A percentile compares a stretch with the other conserved stretches of the same genome.
Conservation (phyloP, 2,113 vertebrate species). For the Stomatorhinus ivindoensis region DNA sequence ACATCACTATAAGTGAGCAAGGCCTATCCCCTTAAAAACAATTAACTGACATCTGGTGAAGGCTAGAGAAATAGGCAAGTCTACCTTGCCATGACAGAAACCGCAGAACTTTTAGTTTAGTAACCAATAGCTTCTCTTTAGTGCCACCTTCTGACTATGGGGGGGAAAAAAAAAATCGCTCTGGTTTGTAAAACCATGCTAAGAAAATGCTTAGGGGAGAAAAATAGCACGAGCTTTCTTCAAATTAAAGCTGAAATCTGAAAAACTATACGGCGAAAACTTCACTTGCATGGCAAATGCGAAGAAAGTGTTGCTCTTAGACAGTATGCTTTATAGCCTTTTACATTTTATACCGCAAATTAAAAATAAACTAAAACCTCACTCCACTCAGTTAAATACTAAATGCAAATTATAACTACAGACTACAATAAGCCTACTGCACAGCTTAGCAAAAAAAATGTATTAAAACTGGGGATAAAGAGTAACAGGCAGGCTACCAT, state of each 20-base stretch:
- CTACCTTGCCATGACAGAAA: neutral
- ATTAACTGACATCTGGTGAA: constrained; percentile 6
- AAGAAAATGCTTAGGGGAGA: neutral
- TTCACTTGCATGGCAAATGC: constrained; percentile 14
- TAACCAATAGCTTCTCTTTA: constrained; percentile 16
- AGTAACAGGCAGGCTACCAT: neutral
- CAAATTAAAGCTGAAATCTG: neutral
- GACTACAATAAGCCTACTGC: neutral
- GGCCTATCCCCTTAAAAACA: neutral
- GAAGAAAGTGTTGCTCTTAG: neutral
- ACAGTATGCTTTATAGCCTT: neutral
- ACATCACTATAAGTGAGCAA: neutral
- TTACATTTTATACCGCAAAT: constrained; percentile 8
- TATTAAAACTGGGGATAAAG: neutral
- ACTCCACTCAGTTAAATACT: constrained; percentile 7
- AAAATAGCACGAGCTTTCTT: neutral
- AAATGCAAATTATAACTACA: constrained; percentile 4
- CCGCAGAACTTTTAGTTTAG: neutral
- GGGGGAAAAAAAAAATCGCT: constrained; percentile 28
- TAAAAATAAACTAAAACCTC: constrained; percentile 16
- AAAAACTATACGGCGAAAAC: neutral
- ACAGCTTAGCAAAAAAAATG: neutral
- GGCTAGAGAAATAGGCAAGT: neutral
- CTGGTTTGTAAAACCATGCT: neutral
- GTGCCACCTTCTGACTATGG: constrained; percentile 37